Evolutionary conservation across 2,113 vertebrate genomes (phyloP), one percentile per base, ranked within the genome.

Genomic region (Lagenorhynchus albirostris): DNA sequence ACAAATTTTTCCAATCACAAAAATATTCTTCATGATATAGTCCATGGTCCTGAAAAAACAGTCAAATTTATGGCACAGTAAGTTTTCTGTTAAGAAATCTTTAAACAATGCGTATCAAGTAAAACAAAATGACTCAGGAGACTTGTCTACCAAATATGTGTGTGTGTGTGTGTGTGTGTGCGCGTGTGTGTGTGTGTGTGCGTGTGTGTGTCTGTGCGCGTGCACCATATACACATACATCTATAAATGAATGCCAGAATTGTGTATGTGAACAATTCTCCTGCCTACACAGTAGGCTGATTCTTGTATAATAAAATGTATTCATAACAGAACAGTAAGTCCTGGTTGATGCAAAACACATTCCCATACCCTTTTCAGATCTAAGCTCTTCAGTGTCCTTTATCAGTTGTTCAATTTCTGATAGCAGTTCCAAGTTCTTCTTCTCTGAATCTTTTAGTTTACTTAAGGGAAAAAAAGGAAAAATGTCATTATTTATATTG

Each of bases 391-490:
- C 99, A 0, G 98, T 99, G 98, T 99, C 99, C 98, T 99, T 99
- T 98, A 99, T 99, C 98, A 99, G 99, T 73, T 99, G 99, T 95
- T 99, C 99, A 0, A 99, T 99, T 98, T 99, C 99, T 96, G 98
- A 92, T 92, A 99, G 97, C 36, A 99, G 99, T 23, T 99, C 99
- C 98, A 99, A 98, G 98, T 99, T 99, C 99, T 98, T 99, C 98
- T 98, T 99, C 97, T 99, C 99, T 44, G 99, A 98, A 84, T 99
- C 99, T 98, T 99, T 99, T 91, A 99, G 98, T 99, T 99, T 99
- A 98, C 99, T 99, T 98, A 81, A 89, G 18, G 47, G 36, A n/a
- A 14, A 41, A 93, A 62, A 95, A 53, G 31, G 29, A 95, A 50
- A 98, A n/a, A 97, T 71, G 81, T 86, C 95, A 96, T 97, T 33